Conservation (phyloP, 2,888 invertebrate species). For the Plagiodera versicolora region DNA sequence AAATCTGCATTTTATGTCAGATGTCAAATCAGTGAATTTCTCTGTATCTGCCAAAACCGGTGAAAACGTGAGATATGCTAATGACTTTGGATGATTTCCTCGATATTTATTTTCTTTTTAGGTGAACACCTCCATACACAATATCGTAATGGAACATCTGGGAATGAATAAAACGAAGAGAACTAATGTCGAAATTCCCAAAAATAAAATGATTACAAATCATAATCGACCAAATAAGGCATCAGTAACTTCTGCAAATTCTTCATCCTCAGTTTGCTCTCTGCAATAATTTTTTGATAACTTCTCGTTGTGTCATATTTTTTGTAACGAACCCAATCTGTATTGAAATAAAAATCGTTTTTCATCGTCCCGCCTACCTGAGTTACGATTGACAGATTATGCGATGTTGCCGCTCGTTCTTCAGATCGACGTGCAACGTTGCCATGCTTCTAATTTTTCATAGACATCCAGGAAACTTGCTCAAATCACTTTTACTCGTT, state of each 20-base stretch:
- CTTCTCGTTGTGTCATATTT: neutral
- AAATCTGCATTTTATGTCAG: constrained; percentile 66
- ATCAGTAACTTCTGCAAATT: constrained; percentile 7
- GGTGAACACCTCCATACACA: constrained; percentile 68
- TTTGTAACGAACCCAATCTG: neutral
- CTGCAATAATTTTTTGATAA: constrained; percentile 22
- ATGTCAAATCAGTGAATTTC: constrained; percentile 63
- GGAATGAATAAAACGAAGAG: constrained; percentile 66
- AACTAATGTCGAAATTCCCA: constrained; percentile 64
- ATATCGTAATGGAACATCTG: constrained; percentile 69
- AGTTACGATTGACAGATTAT: too few species aligned
- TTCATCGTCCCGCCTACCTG: too few species aligned
- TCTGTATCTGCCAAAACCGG: constrained; percentile 74
- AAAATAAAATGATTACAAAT: constrained; percentile 61
- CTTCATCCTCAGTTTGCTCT: constrained; percentile 34
- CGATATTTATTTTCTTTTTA: constrained; percentile 46
- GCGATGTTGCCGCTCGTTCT: too few species aligned
- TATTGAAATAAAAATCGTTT: too few species aligned
- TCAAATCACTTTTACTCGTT: too few species aligned
- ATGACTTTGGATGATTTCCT: neutral
- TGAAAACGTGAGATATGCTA: constrained; percentile 61
- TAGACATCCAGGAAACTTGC: too few species aligned
- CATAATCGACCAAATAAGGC: constrained; percentile 13
- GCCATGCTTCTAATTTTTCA: too few species aligned
- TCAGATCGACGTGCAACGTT: too few species aligned